Base-by-base conservation (phyloP, 2,888 invertebrate species). In the Pyralis farinalis region DNA sequence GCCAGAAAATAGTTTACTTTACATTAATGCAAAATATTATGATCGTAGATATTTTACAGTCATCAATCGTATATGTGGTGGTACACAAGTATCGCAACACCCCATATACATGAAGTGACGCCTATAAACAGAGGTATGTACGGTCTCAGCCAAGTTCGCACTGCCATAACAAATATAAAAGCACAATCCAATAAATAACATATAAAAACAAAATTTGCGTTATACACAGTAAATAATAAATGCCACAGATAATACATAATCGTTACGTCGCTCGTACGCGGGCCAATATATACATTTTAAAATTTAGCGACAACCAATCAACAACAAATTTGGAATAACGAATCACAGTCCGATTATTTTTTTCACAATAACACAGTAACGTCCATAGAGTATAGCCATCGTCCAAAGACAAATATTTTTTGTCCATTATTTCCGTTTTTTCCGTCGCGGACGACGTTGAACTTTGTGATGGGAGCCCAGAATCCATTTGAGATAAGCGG, bases 51-150 rank as follows among this genome's bases (percentile, higher is more conserved):
- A 51, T 48, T 47, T 51, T 46, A 30, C 36, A 25, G 30, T 36
- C 46, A 64, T 80, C 72, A 82, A 49, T 76, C 73, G 53, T 83
- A 81, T 45, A 85, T 60, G 42, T 87, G 81, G 59, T 87, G 85
- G 46, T 87, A 90, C 1, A 87, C 77, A 39, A 88, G 73, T 43
- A 90, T 77, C n/a, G 87, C 87, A 31, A 90, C 83, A 79, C 96
- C 96, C 95, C 96, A 96, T 85, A 96, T 91, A 91, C 96, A 96
- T 78, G 95, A 95, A 75, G 96, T 95, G 80, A 96, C 93, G 84
- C 96, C 96, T 90, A 96, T 93, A 92, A 95, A 93, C 84, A 96
- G 90, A 69, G 96, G 95, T 90, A 95, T 81, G 66, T 92, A 91
- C 68, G 90, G 90, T 74, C 90, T 87, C 80, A 91, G 88, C 85